These are phyloP conservation scores for Cephalopholis sonnerati DNA, from an alignment of 2,113 vertebrate species.

Conservation along the genomic window DNA sequence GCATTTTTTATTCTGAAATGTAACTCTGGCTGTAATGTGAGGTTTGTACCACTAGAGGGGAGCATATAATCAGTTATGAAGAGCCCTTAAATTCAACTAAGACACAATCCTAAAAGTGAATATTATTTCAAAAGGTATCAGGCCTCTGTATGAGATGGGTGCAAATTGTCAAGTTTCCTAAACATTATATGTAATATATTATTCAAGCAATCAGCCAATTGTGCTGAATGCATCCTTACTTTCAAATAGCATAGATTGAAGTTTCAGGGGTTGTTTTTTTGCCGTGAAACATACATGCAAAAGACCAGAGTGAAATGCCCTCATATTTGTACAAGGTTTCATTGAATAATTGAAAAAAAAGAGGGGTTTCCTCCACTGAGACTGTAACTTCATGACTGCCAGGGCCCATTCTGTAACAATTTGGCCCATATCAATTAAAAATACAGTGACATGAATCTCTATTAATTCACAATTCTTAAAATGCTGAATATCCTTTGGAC, in stretches of 20 bases:
- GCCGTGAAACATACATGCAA: not conserved
- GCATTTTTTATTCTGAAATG: not conserved
- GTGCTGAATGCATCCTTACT: not conserved
- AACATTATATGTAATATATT: not conserved
- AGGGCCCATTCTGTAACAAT: not conserved
- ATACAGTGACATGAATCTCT: not conserved
- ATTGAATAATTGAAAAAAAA: too few species aligned
- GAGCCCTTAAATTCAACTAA: not conserved
- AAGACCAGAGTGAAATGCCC: not conserved
- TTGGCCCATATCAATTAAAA: not conserved
- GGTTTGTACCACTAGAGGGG: slow-evolving; percentile 64
- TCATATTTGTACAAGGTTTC: not conserved
- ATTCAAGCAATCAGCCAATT: not conserved
- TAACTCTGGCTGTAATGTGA: slow-evolving; percentile 16
- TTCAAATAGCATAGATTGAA: not conserved
- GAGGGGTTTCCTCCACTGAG: not conserved
- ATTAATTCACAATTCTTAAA: not conserved
- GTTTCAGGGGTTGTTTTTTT: not conserved
- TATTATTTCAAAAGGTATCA: not conserved
- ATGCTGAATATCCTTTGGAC: not conserved
- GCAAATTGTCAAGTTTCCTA: not conserved
- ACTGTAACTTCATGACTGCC: not conserved
- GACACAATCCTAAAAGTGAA: not conserved
- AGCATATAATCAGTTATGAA: slow-evolving; percentile 30
- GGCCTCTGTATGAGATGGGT: not conserved